Evolutionary conservation across 2,888 invertebrate species (phyloP), one percentile per base, ranked within the genome.

Genomic region (Polyommatus iphigenia): DNA sequence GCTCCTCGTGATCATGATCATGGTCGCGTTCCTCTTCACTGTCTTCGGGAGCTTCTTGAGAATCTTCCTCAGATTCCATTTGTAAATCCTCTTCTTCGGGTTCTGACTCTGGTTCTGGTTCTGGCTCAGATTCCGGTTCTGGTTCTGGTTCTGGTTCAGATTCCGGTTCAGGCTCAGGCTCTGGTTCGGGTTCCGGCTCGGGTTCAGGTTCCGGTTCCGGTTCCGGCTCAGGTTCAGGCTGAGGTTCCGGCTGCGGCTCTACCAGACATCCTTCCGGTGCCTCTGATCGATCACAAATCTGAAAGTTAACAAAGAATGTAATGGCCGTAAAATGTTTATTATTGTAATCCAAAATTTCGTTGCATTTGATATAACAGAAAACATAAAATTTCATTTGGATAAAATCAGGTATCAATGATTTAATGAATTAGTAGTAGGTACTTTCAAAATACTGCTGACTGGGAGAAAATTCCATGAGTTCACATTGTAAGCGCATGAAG

Each of bases 211-310:
- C 87, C 2, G 87, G 81, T 71, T 81, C 81, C 50, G 77, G 71
- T 73, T 81, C 81, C 2, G 79, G 79, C 78, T 91, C 89, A 0
- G 81, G 80, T 41, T 84, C 84, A 0, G 92, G 85, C 77, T 91
- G 91, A 0, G 95, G 90, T 82, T 80, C 88, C 87, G 32, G 75
- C 8, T 75, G 15, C 18, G 75, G 75, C 54, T 75, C 54, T 75
- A 87, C 59, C 54, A 81, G 81, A 80, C 93, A 93, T 54, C 83
- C 83, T 36, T 80, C 84, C 54, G 93, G 93, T 71, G 87, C 83
- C 4, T 81, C 76, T 18, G 89, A 87, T 85, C 88, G 87, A 83
- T 92, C 93, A 80, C 93, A 93, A 41, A 91, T 85, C 93, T 93
- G 82, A 67, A 71, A 77, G 24, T 3, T 46, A 46, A 41, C 10